Evolutionary conservation across 2,113 vertebrate species (phyloP).

Genomic region (Bubo bubo): DNA sequence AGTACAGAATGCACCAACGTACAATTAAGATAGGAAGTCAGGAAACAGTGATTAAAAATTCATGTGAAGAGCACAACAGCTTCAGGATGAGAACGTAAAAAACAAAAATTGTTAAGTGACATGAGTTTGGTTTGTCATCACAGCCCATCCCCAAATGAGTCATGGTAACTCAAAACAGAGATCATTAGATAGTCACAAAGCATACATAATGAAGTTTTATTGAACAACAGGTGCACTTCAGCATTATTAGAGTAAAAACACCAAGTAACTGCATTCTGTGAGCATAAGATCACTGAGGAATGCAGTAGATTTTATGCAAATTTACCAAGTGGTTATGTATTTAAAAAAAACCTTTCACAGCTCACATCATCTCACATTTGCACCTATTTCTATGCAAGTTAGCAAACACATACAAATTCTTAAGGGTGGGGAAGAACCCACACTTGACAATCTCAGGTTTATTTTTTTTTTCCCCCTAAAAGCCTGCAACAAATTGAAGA

Average conservation of each 20-base stretch:
- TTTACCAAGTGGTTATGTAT: background rate
- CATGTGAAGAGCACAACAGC: background rate
- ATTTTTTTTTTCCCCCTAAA: background rate
- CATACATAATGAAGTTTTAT: background rate
- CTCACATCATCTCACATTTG: background rate
- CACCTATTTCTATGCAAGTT: background rate
- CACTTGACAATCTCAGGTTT: background rate
- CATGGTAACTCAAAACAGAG: conserved; percentile 20
- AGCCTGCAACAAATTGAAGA: background rate
- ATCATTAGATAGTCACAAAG: background rate
- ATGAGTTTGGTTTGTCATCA: background rate
- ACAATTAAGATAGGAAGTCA: background rate
- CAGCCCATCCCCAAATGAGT: conserved; percentile 4
- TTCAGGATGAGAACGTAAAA: background rate
- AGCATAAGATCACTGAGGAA: background rate
- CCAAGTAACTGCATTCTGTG: background rate
- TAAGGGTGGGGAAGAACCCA: background rate
- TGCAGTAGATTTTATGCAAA: background rate
- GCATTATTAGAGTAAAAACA: background rate
- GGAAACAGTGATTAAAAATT: conserved; percentile 1
- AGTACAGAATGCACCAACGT: background rate
- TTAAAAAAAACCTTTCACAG: background rate
- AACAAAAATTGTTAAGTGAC: background rate
- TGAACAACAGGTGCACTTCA: background rate
- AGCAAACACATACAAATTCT: background rate